These are phyloP conservation scores for Hylaeus anthracinus DNA, from an alignment of 1,140 invertebrate genomes.

Conservation along the genomic window DNA sequence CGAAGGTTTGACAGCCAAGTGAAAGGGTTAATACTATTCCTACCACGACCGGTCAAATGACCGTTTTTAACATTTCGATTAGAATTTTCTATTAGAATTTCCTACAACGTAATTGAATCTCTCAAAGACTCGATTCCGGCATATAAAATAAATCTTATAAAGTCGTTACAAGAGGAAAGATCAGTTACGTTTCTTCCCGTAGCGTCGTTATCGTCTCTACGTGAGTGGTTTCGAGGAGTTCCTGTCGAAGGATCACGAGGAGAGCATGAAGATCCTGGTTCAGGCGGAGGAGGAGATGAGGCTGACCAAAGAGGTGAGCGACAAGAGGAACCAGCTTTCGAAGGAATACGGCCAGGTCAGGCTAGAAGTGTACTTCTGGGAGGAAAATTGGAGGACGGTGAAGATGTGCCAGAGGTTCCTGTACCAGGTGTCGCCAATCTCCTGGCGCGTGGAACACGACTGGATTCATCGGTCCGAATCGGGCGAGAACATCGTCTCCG, in stretches of 20 bases:
- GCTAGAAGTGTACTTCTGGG: constrained; percentile 83
- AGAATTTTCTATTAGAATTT: too few relatives aligned
- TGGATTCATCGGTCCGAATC: constrained; percentile 59
- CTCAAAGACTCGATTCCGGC: too few relatives aligned
- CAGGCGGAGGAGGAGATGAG: constrained; percentile 80
- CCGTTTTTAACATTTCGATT: too few relatives aligned
- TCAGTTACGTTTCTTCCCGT: neutral
- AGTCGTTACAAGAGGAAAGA: too few relatives aligned
- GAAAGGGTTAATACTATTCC: too few relatives aligned
- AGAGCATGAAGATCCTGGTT: constrained; percentile 82
- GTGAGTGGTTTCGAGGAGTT: constrained; percentile 84
- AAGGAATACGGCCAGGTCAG: constrained; percentile 78
- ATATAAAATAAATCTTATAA: too few relatives aligned
- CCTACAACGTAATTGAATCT: too few relatives aligned
- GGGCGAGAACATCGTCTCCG: constrained; percentile 4
- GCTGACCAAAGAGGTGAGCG: constrained; percentile 78
- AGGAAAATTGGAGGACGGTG: constrained; percentile 83
- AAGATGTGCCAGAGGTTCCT: constrained; percentile 86
- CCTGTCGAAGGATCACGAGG: constrained; percentile 83
- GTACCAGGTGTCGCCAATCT: constrained; percentile 82
- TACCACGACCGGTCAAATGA: too few relatives aligned
- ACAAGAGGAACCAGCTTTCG: constrained; percentile 70
- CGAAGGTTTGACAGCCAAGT: too few relatives aligned
- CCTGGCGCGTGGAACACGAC: constrained; percentile 81
- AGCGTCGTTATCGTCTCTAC: constrained; percentile 78